Conservation (phyloP, 2,113 vertebrate genomes). For the Madoqua kirkii region DNA sequence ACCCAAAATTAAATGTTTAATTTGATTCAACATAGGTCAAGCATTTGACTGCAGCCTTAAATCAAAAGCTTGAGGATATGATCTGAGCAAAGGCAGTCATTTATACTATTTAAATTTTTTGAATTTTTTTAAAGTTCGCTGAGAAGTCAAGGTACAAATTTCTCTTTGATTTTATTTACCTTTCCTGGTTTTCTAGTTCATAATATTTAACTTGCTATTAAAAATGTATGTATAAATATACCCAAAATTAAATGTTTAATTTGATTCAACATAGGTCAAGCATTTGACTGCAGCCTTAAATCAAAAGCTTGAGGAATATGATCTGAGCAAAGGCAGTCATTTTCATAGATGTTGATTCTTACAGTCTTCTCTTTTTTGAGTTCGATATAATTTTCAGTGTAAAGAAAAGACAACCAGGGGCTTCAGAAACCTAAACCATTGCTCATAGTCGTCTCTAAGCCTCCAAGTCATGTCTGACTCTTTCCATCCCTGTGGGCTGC, state of each 20-base stretch:
- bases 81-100: not conserved
- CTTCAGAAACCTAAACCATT: not conserved
- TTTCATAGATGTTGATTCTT: not conserved
- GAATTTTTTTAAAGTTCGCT: not conserved
- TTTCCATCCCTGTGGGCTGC: not conserved
- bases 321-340: not conserved
- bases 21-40: not conserved
- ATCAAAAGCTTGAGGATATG: not conserved
- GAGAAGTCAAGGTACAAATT: not conserved
- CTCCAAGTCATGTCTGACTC: not conserved
- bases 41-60: not conserved
- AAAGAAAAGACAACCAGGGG: not conserved
- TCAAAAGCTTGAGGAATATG: not conserved
- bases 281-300: not conserved
- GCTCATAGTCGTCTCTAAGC: not conserved
- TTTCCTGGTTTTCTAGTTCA: not conserved
- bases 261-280: not conserved
- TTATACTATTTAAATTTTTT: not conserved
- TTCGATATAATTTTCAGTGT: not conserved
- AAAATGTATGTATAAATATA: not conserved
- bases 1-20: not conserved
- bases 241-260: not conserved
- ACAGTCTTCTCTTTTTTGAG: not conserved
- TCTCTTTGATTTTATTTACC: not conserved
- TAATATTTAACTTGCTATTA: not conserved